These are phyloP conservation scores for Pogonognathellus flavescens DNA, from an alignment of 1,140 invertebrate species.

Conservation along the genomic window DNA sequence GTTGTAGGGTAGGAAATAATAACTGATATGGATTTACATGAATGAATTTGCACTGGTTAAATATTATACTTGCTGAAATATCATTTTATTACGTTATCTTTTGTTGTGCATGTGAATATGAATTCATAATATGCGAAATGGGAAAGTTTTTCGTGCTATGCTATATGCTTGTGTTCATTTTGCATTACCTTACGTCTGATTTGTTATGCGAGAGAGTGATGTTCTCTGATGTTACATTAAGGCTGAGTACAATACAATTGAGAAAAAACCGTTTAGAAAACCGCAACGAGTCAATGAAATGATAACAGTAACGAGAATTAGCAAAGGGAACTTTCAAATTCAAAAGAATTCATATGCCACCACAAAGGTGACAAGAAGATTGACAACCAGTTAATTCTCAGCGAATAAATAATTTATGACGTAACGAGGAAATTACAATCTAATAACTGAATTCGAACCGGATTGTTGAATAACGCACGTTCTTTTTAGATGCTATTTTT, in stretches of 20 bases:
- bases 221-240: background rate
- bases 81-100: background rate
- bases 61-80: too few relatives aligned
- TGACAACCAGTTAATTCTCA: constrained; percentile 41
- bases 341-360: background rate
- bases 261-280: constrained; percentile 36
- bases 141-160: background rate
- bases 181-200: background rate
- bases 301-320: constrained; percentile 45
- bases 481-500: too few relatives aligned
- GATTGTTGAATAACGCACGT: background rate
- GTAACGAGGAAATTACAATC: constrained; percentile 3
- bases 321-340: background rate
- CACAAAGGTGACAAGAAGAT: constrained; percentile 30
- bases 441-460: constrained; percentile 17
- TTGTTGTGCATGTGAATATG: background rate
- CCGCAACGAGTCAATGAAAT: constrained; percentile 37
- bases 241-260: constrained; percentile 1
- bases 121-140: background rate
- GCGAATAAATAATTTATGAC: constrained; percentile 45
- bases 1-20: too few relatives aligned
- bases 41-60: too few relatives aligned
- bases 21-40: too few relatives aligned
- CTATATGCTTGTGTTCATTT: too few relatives aligned
- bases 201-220: constrained; percentile 14